Base-by-base conservation (phyloP, 2,113 vertebrate genomes). In the Poecile atricapillus region DNA sequence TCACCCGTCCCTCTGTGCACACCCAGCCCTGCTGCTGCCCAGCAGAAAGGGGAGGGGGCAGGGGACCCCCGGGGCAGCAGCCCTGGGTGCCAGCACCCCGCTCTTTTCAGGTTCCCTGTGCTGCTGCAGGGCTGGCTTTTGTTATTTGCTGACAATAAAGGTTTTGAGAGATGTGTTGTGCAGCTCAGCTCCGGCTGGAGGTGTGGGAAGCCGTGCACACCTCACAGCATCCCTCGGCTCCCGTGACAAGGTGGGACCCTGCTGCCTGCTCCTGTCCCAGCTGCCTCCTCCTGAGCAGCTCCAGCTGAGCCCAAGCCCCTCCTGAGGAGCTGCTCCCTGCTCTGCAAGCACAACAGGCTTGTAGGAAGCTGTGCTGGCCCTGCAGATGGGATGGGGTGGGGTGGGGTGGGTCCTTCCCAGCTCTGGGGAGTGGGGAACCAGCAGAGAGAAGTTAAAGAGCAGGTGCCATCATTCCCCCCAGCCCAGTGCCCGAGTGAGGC, bases 131-230 rank as follows among this genome's bases (percentile, higher is more conserved):
- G 55, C 79, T 74, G 80, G 74, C 50, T 91, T 86, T 89, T 89
- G 90, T 76, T 96, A 91, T 85, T 82, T 75, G 93, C 95, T 94
- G 94, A 93, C 79, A 97, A 96, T 97, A 97, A 97, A 96, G 68
- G 85, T 96, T 96, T 97, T 90, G 90, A 94, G 90, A 95, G 79
- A 93, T 27, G 63, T 2, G 27, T 33, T 41, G 87, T 63, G 71
- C 7, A 25, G n/a, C 67, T 93, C 43, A 41, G 53, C 49, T 91
- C 28, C 3, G 30, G n/a, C 76, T 0, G 0, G 39, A 63, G 76
- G 7, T 0, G 2, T 43, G 64, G n/a, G n/a, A 43, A 63, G 33
- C 44, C 47, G 23, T 19, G 11, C 7, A n/a, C 1, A 1, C 31
- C 15, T 1, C 0, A 1, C 31, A n/a, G 76, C 60, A 37, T 70